Evolutionary conservation across 1,140 invertebrate genomes (phyloP), one percentile per base, ranked within the genome.

Genomic region (Bombus pyrosoma): DNA sequence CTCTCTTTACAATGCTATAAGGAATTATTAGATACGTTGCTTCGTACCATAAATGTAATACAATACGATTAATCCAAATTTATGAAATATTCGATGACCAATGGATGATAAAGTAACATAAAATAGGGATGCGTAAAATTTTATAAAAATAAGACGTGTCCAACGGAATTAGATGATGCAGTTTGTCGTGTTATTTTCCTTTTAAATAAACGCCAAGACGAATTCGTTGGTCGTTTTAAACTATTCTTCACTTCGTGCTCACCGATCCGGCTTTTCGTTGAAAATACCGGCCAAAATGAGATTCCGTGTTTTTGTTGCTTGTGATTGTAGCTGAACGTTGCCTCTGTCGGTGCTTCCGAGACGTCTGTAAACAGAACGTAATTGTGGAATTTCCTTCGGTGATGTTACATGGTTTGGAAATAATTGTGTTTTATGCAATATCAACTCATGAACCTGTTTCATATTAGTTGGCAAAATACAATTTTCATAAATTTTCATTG

Each of bases 121-220:
- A 6, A 34, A 34, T 15, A 37, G n/a, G 57, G 39, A 71, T 34
- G 34, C n/a, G 28, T 34, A 28, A 18, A 18, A 59, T 32, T 39
- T 43, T n/a, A 13, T n/a, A n/a, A 62, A 59, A 62, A 62, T 5
- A 5, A 25, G 12, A 13, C 25, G 10, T n/a, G 25, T n/a, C 12
- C 59, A 13, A 62, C 3, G 10, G 5, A 53, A 53, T 53, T 53
- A 22, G 1, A 53, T 6, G 47, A 53, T 53, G 5, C 47, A 53
- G 18, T 1, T 18, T 18, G 47, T 0, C 47, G 1, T 32, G 10
- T 37, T 62, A 0, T 28, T 47, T 43, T 47, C 12, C 22, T n/a
- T 78, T 43, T 43, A 59, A 76, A 39, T 59, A 76, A 59, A 59
- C 34, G 12, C 34, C 25, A 76, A 76, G 53, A 59, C 34, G 53